phyloP scores from a whole-genome alignment of 2,113 vertebrate genomes.

The Pterophyllum scalare region DNA sequence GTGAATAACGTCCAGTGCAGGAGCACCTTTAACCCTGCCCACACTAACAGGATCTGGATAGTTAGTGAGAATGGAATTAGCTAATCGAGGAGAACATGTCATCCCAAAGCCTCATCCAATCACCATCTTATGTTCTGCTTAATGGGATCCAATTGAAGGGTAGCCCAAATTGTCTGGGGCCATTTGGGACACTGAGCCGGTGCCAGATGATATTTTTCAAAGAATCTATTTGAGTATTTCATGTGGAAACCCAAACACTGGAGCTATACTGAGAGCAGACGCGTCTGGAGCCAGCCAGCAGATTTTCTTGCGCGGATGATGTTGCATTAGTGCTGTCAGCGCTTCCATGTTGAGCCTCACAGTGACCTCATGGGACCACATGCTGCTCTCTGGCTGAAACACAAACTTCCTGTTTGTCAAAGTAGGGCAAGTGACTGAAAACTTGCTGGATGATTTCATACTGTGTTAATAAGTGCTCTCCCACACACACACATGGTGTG shows the following conservation, averaged over 20 bases:
- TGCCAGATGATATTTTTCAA: conserved; percentile 1
- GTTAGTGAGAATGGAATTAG: conserved; percentile 77
- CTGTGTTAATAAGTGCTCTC: too few relatives aligned
- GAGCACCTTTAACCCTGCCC: conserved; percentile 49
- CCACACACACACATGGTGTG: not conserved
- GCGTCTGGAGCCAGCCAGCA: not conserved
- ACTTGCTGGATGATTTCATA: not conserved
- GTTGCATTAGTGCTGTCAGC: not conserved
- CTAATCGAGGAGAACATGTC: conserved; percentile 77
- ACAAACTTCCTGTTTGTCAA: not conserved
- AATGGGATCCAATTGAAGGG: conserved; percentile 69
- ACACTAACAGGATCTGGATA: conserved; percentile 70
- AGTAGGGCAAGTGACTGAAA: not conserved
- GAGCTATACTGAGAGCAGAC: not conserved
- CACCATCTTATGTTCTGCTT: conserved; percentile 66
- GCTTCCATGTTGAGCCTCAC: not conserved
- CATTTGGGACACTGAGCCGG: conserved; percentile 15
- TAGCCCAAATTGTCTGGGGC: conserved; percentile 44
- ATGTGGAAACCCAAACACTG: not conserved
- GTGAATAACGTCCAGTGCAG: not conserved
- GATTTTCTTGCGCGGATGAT: not conserved
- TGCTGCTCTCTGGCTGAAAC: not conserved
- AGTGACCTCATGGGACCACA: not conserved
- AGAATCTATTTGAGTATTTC: not conserved
- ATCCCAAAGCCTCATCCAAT: conserved; percentile 76